Evolutionary conservation across 2,888 invertebrate genomes (phyloP).

Genomic region (Brenthis ino): DNA sequence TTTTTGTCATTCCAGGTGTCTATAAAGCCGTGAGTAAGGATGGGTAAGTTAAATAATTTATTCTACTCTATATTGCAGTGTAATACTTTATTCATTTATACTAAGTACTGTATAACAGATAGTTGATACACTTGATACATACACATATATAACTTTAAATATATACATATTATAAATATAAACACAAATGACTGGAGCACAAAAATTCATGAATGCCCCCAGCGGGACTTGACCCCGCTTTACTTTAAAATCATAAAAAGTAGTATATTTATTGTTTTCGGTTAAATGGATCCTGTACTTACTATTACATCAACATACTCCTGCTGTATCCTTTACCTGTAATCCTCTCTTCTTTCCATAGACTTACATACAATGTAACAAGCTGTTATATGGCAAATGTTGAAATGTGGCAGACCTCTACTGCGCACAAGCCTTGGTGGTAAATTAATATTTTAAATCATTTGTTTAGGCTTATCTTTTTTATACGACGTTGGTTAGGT

Average conservation of each 20-base stretch:
- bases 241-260: not conserved
- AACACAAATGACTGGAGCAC: too few species aligned
- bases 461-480: not conserved
- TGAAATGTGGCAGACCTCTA: conserved; percentile 60
- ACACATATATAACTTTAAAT: too few species aligned
- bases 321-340: not conserved
- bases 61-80: not conserved
- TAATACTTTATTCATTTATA: too few species aligned
- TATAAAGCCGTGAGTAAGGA: conserved; percentile 61
- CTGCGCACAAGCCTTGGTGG: conserved; percentile 67
- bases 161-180: too few species aligned
- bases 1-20: conserved; percentile 55
- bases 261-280: not conserved
- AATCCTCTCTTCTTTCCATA: conserved; percentile 44
- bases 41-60: conserved; percentile 54
- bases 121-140: too few species aligned
- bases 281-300: too few species aligned
- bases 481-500: too few species aligned
- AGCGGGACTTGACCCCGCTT: not conserved
- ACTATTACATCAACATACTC: not conserved
- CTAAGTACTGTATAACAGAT: too few species aligned
- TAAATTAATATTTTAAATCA: conserved; percentile 47
- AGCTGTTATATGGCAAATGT: conserved; percentile 66
- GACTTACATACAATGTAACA: conserved; percentile 61
- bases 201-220: too few species aligned